phyloP scores from a whole-genome alignment of 2,113 vertebrate species.

The Rhadina sibilatrix region DNA sequence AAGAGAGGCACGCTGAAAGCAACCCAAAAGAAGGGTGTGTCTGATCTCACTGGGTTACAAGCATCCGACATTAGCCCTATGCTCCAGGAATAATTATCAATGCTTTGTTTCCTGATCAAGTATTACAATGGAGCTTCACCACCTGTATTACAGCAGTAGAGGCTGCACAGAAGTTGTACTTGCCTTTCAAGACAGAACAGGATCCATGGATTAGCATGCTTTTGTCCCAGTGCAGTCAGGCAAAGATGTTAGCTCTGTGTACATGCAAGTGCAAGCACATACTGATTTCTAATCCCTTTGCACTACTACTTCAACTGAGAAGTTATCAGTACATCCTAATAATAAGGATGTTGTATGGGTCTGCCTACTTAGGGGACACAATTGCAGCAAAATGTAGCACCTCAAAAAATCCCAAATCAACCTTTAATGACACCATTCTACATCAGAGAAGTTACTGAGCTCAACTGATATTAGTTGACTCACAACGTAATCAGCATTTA shows the following conservation, averaged over 20 bases:
- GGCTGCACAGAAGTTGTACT: background rate
- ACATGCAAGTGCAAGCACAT: background rate
- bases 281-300: background rate
- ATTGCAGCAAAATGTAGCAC: background rate
- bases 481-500: accelerated
- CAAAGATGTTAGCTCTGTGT: background rate
- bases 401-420: background rate
- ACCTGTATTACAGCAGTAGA: background rate
- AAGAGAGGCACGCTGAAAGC: background rate
- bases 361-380: background rate
- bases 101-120: background rate
- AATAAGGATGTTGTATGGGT: background rate
- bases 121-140: background rate
- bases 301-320: background rate
- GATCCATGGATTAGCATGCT: background rate
- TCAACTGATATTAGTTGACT: background rate
- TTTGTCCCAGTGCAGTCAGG: background rate
- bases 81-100: background rate
- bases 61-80: accelerated
- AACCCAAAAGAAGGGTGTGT: background rate
- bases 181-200: background rate
- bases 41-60: background rate
- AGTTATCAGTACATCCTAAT: background rate
- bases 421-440: background rate
- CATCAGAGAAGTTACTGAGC: background rate